Percentiles rank a stretch among this genome's conserved stretches.
Evolutionary conservation across 2,797 vertebrate genomes (phyloP).

Genomic region (Anolis apletophallus): DNA sequence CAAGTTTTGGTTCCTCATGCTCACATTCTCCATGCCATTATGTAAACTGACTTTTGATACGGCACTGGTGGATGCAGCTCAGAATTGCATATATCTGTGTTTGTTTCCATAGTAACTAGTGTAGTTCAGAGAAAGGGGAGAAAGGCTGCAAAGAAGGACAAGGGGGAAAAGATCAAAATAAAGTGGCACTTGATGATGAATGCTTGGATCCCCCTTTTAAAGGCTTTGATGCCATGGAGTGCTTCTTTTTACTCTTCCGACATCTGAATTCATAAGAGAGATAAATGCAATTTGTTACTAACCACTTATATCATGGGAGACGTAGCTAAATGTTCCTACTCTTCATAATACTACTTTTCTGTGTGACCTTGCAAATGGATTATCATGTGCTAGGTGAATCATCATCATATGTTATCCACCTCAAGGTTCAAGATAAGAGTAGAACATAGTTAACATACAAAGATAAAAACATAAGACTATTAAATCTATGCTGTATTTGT

Average conservation of each 20-base stretch:
- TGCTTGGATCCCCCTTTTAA: not conserved
- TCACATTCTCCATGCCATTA: not conserved
- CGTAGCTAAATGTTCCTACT: not conserved
- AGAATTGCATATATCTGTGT: not conserved
- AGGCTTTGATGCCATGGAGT: not conserved
- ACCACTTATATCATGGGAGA: not conserved
- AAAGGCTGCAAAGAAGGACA: not conserved
- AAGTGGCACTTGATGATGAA: not conserved
- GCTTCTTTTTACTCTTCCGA: not conserved
- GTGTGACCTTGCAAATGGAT: constrained; percentile 10
- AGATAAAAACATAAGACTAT: no score
- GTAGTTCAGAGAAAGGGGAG: constrained; percentile 9
- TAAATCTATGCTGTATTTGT: no score
- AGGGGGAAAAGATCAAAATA: constrained; percentile 5
- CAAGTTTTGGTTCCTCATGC: not conserved
- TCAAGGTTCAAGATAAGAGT: no score
- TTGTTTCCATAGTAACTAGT: constrained; percentile 46
- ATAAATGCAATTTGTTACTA: not conserved
- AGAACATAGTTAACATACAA: no score
- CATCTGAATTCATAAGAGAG: not conserved
- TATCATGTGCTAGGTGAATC: not conserved
- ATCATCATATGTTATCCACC: no score
- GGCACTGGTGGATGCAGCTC: constrained; percentile 3
- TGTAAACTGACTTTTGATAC: constrained; percentile 27
- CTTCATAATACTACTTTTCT: not conserved